Conservation (phyloP, 2,888 invertebrate species). For the Anthoptus insignis region DNA sequence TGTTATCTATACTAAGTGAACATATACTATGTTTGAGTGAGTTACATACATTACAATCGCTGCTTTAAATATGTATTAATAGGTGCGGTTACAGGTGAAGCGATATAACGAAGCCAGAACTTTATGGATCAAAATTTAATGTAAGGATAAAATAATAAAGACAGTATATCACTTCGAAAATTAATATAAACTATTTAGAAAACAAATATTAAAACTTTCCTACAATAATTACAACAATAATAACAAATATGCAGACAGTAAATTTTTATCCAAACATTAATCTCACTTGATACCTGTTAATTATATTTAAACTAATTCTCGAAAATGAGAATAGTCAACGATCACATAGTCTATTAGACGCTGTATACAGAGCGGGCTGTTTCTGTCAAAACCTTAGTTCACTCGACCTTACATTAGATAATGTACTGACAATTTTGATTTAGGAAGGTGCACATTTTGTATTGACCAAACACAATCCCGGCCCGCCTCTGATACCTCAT, state of each 20-base stretch:
- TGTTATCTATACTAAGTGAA: conserved; percentile 22
- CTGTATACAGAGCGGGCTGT: too few relatives aligned
- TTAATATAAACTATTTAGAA: conserved; percentile 69
- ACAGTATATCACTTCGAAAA: conserved; percentile 66
- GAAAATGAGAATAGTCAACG: conserved; percentile 56
- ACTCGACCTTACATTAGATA: too few relatives aligned
- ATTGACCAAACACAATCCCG: too few relatives aligned
- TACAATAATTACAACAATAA: conserved; percentile 83
- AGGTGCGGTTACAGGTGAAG: conserved; percentile 51
- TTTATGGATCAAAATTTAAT: conserved; percentile 54
- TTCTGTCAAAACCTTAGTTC: too few relatives aligned
- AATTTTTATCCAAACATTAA: conserved; percentile 78
- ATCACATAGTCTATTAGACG: too few relatives aligned
- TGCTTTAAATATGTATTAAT: too few relatives aligned
- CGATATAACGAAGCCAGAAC: conserved; percentile 62
- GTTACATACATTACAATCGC: conserved; percentile 40
- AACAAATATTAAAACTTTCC: conserved; percentile 85
- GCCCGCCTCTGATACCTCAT: too few relatives aligned
- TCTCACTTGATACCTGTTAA: conserved; percentile 82
- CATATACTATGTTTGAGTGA: conserved; percentile 18
- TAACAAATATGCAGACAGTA: conserved; percentile 80
- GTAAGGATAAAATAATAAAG: conserved; percentile 66
- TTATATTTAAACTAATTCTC: conserved; percentile 71
- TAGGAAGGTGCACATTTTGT: too few relatives aligned
- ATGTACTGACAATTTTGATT: too few relatives aligned